Conservation (phyloP, 1,140 invertebrate genomes). For the Pentalonia nigronervosa region DNA sequence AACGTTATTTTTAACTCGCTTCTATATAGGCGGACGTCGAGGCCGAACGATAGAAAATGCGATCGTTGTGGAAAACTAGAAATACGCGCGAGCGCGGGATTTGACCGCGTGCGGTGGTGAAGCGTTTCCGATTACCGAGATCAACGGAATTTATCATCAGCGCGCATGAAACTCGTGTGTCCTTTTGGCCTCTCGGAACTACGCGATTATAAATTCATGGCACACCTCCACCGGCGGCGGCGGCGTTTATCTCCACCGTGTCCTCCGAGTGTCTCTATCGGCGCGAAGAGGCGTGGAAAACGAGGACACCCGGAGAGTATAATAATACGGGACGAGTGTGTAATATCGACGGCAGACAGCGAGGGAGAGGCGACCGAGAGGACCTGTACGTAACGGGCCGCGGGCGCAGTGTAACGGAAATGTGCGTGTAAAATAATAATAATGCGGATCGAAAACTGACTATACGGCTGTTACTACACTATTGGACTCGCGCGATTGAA, state of each 20-base stretch:
- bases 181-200: not conserved
- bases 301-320: not conserved
- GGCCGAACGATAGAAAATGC: not conserved
- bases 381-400: not conserved
- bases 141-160: constrained; percentile 1
- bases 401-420: not conserved
- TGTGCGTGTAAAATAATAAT: not conserved
- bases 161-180: not conserved
- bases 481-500: constrained; percentile 29
- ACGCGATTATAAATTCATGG: constrained; percentile 13
- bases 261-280: not conserved
- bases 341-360: not conserved
- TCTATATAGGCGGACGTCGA: not conserved
- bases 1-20: not conserved
- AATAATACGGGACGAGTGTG: not conserved
- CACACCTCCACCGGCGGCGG: not conserved
- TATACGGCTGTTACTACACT: not conserved
- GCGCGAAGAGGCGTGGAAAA: not conserved
- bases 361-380: too few relatives aligned
- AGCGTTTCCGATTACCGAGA: not conserved
- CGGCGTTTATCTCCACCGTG: not conserved
- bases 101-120: not conserved
- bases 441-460: not conserved
- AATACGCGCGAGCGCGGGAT: not conserved
- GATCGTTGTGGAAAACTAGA: not conserved